These are phyloP conservation scores for Unio delphinus DNA, from an alignment of 2,888 invertebrate genomes.

Conservation along the genomic window DNA sequence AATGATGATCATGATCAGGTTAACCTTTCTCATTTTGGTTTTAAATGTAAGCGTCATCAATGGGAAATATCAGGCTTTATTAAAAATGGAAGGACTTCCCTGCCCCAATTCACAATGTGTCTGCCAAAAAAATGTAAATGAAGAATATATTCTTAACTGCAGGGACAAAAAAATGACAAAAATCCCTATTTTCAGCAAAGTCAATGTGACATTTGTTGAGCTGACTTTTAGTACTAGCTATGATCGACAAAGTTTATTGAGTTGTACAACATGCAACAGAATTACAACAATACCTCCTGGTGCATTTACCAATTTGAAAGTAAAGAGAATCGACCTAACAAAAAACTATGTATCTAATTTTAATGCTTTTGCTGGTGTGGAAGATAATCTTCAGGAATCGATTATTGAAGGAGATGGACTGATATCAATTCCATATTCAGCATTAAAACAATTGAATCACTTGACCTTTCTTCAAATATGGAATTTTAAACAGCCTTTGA, in stretches of 20 bases:
- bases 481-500: conserved; percentile 24
- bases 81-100: too few relatives aligned
- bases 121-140: conserved; percentile 12
- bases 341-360: conserved; percentile 86
- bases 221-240: conserved; percentile 39
- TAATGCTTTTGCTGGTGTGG: conserved; percentile 86
- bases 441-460: conserved; percentile 32
- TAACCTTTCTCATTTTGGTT: too few relatives aligned
- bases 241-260: conserved; percentile 8
- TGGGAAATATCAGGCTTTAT: too few relatives aligned
- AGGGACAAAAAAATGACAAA: conserved; percentile 19
- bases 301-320: conserved; percentile 87
- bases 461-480: conserved; percentile 33
- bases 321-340: conserved; percentile 86
- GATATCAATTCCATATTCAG: conserved; percentile 22
- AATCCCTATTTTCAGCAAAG: conserved; percentile 28
- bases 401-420: conserved; percentile 75
- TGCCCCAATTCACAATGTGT: conserved; percentile 7
- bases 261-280: conserved; percentile 19
- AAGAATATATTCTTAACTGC: conserved; percentile 44
- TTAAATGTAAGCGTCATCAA: too few relatives aligned
- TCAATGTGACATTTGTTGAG: conserved; percentile 36
- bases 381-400: conserved; percentile 84
- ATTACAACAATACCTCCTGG: conserved; percentile 38
- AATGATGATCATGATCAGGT: too few relatives aligned